Percentiles rank a stretch among this genome's conserved stretches.
Conservation (phyloP, 1,140 invertebrate genomes). For the Chrysoperla carnea region DNA sequence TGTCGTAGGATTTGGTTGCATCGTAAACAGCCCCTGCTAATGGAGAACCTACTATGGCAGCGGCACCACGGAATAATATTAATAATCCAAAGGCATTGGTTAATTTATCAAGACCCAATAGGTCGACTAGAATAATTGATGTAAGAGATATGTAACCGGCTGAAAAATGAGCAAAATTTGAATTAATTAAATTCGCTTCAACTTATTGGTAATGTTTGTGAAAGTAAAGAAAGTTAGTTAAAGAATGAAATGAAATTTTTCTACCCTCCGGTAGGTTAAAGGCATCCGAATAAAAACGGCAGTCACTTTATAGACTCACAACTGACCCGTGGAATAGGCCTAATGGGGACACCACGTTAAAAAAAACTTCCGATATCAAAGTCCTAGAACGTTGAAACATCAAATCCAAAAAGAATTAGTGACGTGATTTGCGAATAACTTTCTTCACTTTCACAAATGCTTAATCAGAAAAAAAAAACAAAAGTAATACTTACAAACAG, state of each 20-base stretch:
- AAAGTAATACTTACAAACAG: slow-evolving; percentile 66
- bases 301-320: no score
- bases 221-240: background rate
- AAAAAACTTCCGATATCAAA: no score
- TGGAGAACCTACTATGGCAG: slow-evolving; percentile 71
- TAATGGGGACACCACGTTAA: no score
- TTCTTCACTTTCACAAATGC: no score
- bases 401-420: no score
- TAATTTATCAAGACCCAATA: slow-evolving; percentile 85
- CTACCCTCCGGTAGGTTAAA: no score
- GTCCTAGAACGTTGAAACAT: no score
- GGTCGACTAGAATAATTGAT: slow-evolving; percentile 92
- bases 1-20: slow-evolving; percentile 62
- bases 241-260: background rate
- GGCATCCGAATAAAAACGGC: no score
- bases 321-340: no score
- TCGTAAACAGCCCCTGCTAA: slow-evolving; percentile 78
- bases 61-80: slow-evolving; percentile 84
- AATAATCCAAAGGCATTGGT: slow-evolving; percentile 94
- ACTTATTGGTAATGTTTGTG: background rate
- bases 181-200: background rate
- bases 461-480: background rate
- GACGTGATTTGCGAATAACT: no score
- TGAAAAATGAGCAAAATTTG: slow-evolving; percentile 26
- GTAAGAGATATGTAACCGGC: slow-evolving; percentile 95